Evolutionary conservation across 2,888 invertebrate genomes (phyloP).

Genomic region (Cryptocephalus primarius): DNA sequence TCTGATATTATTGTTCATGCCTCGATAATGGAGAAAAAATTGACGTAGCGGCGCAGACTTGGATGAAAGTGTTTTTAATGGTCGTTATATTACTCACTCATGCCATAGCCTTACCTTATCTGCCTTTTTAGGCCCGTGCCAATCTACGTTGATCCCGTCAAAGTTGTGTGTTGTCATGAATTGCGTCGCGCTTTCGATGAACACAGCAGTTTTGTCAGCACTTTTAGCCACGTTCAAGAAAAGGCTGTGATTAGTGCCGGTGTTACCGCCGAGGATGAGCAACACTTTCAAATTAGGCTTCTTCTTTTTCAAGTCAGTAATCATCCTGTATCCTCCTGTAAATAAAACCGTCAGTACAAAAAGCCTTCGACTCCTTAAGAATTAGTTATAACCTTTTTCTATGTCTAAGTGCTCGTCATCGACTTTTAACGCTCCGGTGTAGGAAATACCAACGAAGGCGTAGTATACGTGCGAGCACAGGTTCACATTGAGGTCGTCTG

Average conservation of each 20-base stretch:
- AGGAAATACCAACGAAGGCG: conserved; percentile 17
- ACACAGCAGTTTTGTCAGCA: conserved; percentile 13
- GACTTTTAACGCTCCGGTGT: conserved; percentile 18
- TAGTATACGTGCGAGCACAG: conserved; percentile 21
- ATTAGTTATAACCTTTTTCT: conserved; percentile 2
- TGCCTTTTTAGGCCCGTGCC: conserved; percentile 17
- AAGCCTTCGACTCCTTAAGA: not conserved
- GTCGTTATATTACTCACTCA: too few species aligned
- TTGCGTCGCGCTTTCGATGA: conserved; percentile 19
- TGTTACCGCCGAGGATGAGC: conserved; percentile 20
- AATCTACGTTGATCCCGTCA: conserved; percentile 23
- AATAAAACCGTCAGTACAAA: conserved; percentile 1
- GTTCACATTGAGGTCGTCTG: conserved; percentile 17
- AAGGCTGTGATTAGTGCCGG: conserved; percentile 14
- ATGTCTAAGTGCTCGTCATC: conserved; percentile 14
- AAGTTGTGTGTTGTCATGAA: conserved; percentile 18
- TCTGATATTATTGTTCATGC: too few species aligned
- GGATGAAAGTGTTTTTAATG: too few species aligned
- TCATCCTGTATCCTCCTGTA: conserved; percentile 15
- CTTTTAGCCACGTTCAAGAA: conserved; percentile 16
- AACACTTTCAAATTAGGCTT: conserved; percentile 20
- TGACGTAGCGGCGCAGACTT: too few species aligned
- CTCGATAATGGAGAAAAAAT: too few species aligned
- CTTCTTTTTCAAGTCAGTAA: conserved; percentile 17
- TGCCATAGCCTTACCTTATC: conserved; percentile 1